Base-by-base conservation (phyloP, 2,113 vertebrate genomes). In the Sapayoa aenigma region DNA sequence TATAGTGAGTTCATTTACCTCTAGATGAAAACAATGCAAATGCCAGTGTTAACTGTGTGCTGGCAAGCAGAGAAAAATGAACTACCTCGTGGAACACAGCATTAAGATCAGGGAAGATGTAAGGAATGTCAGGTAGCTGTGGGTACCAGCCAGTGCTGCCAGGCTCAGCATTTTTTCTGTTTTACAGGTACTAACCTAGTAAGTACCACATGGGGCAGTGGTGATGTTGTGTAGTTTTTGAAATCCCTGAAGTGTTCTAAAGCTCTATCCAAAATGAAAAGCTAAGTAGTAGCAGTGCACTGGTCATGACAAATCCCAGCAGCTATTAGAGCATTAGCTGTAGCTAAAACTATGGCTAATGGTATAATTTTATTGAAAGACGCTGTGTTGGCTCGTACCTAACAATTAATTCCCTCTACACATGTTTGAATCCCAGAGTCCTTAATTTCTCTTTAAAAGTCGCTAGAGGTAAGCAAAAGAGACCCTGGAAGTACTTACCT, bases 371-470 rank as follows among this genome's bases (percentile, higher is more conserved):
- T 18, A 55, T 37, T 6, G 28, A 83, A 41, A 31, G n/a, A 84
- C 46, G 28, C 27, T 63, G 39, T 69, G 58, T 78, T 77, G 67
- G 53, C 55, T 25, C 19, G 22, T 73, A 46, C 18, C 5, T 75
- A 31, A 62, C 0, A 8, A 79, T 79, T 74, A 67, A 49, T 71
- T 88, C 52, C 25, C 33, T 74, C 56, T 73, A 30, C 1, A 2
- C 11, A 1, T 79, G 90, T 87, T 86, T 41, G 79, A 78, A 35
- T 60, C 30, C 9, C 60, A 24, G 39, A 15, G n/a, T 53, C 46
- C 78, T 84, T 94, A 95, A 84, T 91, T 87, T 82, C 15, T 81
- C 53, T 77, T 91, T 53, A 23, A 60, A 80, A 79, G 31, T 74
- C 55, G 37, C 44, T 44, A 39, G 58, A 76, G 46, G 35, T 65